A percentile compares a stretch with the other conserved stretches of the same genome.
These are phyloP conservation scores for Falcaria lacertinaria DNA, from an alignment of 2,888 invertebrate species.

Conservation along the genomic window DNA sequence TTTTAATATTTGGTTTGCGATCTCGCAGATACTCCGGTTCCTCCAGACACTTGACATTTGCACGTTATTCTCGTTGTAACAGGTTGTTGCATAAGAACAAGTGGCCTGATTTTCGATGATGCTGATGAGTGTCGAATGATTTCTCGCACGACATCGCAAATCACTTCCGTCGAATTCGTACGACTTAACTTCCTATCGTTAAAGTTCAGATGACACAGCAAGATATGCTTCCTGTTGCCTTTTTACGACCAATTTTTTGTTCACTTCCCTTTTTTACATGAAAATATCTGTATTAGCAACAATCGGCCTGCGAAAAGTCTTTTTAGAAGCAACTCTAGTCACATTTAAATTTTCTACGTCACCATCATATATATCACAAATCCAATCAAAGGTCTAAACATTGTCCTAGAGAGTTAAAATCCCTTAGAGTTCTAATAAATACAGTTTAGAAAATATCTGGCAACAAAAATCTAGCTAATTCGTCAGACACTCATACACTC, in stretches of 20 bases:
- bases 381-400: too few relatives aligned
- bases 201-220: slow-evolving; percentile 32
- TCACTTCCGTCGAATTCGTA: slow-evolving; percentile 54
- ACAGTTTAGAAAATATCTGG: too few relatives aligned
- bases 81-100: slow-evolving; percentile 31
- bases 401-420: too few relatives aligned
- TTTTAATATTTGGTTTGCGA: too few relatives aligned
- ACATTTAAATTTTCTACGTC: too few relatives aligned
- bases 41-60: slow-evolving; percentile 40
- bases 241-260: slow-evolving; percentile 12
- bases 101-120: slow-evolving; percentile 26
- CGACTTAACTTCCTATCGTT: slow-evolving; percentile 42
- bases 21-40: not conserved
- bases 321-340: too few relatives aligned
- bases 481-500: too few relatives aligned
- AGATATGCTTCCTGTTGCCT: slow-evolving; percentile 33
- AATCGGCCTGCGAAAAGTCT: too few relatives aligned
- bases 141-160: slow-evolving; percentile 38
- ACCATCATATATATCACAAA: too few relatives aligned
- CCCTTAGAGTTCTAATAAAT: too few relatives aligned
- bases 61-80: slow-evolving; percentile 23
- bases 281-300: slow-evolving; percentile 13
- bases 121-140: slow-evolving; percentile 24
- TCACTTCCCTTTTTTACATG: slow-evolving; percentile 10
- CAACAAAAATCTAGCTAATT: too few relatives aligned